Evolutionary conservation across 2,888 invertebrate genomes (phyloP), one percentile per base, ranked within the genome.

Genomic region (Microctonus brassicae): DNA sequence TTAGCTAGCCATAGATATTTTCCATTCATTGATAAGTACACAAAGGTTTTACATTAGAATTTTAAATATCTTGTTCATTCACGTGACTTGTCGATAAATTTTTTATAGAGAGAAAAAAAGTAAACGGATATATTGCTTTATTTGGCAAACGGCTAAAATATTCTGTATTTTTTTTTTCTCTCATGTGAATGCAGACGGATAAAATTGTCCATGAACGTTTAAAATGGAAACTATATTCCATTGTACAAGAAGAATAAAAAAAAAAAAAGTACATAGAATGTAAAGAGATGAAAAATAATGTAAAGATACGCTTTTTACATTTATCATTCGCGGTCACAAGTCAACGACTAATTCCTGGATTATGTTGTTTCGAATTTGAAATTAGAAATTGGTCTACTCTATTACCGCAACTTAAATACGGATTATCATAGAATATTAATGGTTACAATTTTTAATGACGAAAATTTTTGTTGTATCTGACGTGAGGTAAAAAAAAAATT

Each of bases 301-400:
- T 10, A 10, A 26, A 20, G 33, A 53, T 64, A 9, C 33, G 36
- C 53, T 64, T n/a, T 64, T n/a, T 53, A 7, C 47, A 52, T 63
- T 17, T 29, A 64, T 17, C 36, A 53, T 64, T 52, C 13, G 13
- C 33, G 20, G 53, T 64, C 52, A 53, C 53, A 64, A 55, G 64
- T 64, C 53, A 64, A 52, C 17, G 22, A 33, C 52, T 64, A 64
- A 64, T 13, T 33, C 53, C 53, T 20, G 53, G 53, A 64, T 64
- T 53, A 64, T 36, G 34, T 13, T 33, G 22, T 24, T 47, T 22
- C 34, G 64, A 53, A 64, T 53, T 24, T 22, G 22, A 34, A 64
- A 64, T 64, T 64, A 64, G 33, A 52, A 36, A 64, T 64, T 64
- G 33, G 34, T 24, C 52, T 33, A 33, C 33, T 29, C 29, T n/a